Evolutionary conservation across 2,888 invertebrate genomes (phyloP).

Genomic region (Sinhomidia bicolor): DNA sequence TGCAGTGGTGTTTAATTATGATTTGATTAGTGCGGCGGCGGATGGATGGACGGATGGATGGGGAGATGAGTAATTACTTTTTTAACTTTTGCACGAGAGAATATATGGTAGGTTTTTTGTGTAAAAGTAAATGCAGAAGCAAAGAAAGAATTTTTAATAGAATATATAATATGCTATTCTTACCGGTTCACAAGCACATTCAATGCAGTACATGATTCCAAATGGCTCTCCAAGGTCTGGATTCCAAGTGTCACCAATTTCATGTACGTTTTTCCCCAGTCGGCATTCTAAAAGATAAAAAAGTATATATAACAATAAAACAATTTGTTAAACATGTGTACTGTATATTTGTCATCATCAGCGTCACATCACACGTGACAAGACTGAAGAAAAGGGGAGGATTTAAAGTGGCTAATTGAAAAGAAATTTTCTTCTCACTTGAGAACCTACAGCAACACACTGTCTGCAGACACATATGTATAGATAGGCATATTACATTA

Average conservation of each 20-base stretch:
- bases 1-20: conserved; percentile 41
- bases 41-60: conserved; percentile 4
- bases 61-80: conserved; percentile 50
- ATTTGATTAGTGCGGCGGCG: conserved; percentile 40
- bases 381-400: neutral
- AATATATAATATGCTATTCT: too few species aligned
- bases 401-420: conserved; percentile 26
- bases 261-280: conserved; percentile 93
- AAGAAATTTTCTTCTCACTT: neutral
- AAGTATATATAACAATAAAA: conserved; percentile 30
- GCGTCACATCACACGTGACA: conserved; percentile 5
- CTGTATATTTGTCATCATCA: neutral
- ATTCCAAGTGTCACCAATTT: conserved; percentile 95
- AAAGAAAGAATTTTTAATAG: neutral
- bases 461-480: neutral
- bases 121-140: neutral
- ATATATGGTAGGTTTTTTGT: neutral
- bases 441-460: neutral
- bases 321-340: conserved; percentile 27
- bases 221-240: conserved; percentile 96
- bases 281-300: conserved; percentile 90
- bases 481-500: neutral
- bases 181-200: conserved; percentile 97
- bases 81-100: neutral
- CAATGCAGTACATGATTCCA: conserved; percentile 96